phyloP scores from a whole-genome alignment of 35 echinoderm and acorn worm species.

The Nesometra sesokonis region DNA sequence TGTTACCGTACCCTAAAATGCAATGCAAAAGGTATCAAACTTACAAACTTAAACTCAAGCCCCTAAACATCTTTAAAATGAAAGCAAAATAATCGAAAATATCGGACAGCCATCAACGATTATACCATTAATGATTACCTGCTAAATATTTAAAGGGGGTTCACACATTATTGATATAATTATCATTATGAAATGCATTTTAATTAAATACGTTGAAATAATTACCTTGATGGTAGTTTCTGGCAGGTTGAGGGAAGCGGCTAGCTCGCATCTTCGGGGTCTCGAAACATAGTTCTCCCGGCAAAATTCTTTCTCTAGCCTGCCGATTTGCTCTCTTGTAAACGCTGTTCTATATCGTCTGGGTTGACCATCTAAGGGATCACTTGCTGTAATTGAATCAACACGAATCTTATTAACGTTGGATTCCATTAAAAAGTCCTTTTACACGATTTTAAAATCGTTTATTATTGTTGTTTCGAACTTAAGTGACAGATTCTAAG shows the following conservation, averaged over 20 bases:
- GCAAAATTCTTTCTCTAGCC: constrained; percentile 86
- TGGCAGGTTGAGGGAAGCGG: constrained; percentile 72
- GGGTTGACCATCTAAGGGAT: background rate
- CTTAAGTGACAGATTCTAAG: no score
- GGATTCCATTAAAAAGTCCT: background rate
- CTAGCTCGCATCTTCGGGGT: constrained; percentile 81
- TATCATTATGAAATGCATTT: background rate
- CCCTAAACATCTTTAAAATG: no score
- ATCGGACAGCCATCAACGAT: no score
- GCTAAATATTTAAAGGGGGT: no score
- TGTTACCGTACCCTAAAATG: no score
- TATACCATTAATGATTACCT: no score
- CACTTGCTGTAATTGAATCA: background rate
- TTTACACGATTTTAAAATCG: no score
- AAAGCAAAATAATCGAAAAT: no score
- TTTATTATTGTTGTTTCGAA: no score
- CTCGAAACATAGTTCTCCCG: constrained; percentile 96
- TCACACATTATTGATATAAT: background rate
- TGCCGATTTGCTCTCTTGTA: constrained; percentile 76
- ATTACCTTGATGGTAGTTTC: constrained; percentile 96
- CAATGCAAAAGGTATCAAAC: no score
- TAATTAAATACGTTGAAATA: background rate
- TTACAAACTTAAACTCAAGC: no score
- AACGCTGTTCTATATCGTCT: constrained; percentile 88
- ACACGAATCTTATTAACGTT: background rate